Evolutionary conservation across 2,113 vertebrate species (phyloP).

Genomic region (Hepsetus odoe): DNA sequence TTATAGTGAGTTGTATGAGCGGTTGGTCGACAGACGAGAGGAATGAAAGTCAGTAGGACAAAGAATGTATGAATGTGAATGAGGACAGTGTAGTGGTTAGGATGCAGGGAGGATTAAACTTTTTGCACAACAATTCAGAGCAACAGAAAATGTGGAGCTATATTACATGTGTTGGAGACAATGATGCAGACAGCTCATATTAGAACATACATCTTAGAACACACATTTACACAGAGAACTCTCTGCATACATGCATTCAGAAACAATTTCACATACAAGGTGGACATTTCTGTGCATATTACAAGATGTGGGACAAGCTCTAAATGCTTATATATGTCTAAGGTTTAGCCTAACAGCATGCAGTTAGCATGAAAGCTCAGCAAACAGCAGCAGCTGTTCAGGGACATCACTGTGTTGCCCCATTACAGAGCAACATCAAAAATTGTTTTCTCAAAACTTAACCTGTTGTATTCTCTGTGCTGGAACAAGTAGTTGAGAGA

Average conservation of each 20-base stretch:
- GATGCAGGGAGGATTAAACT: too few relatives aligned
- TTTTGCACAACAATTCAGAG: too few relatives aligned
- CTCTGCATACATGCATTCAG: conserved; percentile 3
- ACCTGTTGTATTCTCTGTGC: background rate
- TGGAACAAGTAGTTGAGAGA: too few relatives aligned
- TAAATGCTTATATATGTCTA: conserved; percentile 15
- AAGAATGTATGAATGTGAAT: too few relatives aligned
- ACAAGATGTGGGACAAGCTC: background rate
- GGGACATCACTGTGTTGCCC: background rate
- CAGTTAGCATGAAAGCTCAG: background rate
- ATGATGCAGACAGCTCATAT: too few relatives aligned
- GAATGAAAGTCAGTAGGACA: too few relatives aligned
- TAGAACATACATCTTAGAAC: too few relatives aligned
- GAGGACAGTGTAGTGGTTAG: too few relatives aligned
- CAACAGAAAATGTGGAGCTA: too few relatives aligned
- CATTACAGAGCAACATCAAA: background rate
- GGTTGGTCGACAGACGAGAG: too few relatives aligned
- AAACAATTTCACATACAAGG: background rate
- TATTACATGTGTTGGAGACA: too few relatives aligned
- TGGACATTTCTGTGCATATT: background rate
- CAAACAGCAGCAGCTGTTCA: conserved; percentile 19
- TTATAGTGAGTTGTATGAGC: too few relatives aligned
- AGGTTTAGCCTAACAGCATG: background rate
- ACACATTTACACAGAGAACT: background rate
- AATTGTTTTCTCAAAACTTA: background rate